Evolutionary conservation across 2,113 vertebrate species (phyloP), one percentile per base, ranked within the genome.

Genomic region (Chaenogobius annularis): DNA sequence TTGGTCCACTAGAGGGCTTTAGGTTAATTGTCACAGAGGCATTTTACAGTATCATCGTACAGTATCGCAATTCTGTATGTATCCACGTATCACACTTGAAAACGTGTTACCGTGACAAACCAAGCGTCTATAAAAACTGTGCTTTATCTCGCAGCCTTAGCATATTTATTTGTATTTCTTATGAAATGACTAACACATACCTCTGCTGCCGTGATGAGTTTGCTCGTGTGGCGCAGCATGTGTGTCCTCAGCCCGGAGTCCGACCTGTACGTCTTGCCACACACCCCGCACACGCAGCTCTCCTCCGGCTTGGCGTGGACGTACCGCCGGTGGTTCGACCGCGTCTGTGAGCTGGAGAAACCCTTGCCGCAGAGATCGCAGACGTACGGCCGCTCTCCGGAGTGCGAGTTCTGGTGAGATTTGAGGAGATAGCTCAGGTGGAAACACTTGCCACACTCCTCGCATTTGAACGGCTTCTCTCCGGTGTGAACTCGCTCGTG

Each of bases 401-500:
- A 61, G 26, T 61, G 58, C 0, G 23, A 61, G 26, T 61, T 61
- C 19, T 35, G 23, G 58, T 61, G 58, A 15, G 23, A 31, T 8
- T 35, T 61, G 14, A 61, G 58, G 8, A 35, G 23, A 13, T 35
- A 61, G 7, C 23, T 35, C 0, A 61, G 15, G 13, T 31, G 58
- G 17, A 61, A 61, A 17, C 58, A 61, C 8, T 61, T 61, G 1
- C 58, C 58, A 2, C 58, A 61, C 15, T 61, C 58, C 7, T 61
- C 58, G 14, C 58, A 61, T 35, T 35, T 61, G 26, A 61, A 61
- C 1, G 56, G 58, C 13, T 61, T 61, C 26, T 61, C 58, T 8
- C 58, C 58, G 7, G 58, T 61, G 58, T 61, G 58, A 35, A 61
- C 13, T 2, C 58, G 58, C 58, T 61, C 58, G 26, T 61, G 58